Evolutionary conservation across 1,140 invertebrate genomes (phyloP).

Genomic region (Drosophila pruinosa): DNA sequence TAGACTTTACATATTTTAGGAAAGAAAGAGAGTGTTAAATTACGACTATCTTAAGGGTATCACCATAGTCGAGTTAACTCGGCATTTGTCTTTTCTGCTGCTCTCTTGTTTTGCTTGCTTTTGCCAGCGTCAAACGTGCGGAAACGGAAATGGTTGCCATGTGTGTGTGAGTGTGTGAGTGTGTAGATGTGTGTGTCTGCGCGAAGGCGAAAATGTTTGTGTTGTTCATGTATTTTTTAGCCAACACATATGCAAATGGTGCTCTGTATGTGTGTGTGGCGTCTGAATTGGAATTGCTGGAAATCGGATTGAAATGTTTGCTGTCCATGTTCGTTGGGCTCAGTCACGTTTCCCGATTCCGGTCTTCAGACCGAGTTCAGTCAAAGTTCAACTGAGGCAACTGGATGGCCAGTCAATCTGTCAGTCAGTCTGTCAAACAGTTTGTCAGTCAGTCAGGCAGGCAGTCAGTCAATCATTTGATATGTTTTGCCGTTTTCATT

Average conservation of each 20-base stretch:
- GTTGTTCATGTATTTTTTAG: conserved; percentile 38
- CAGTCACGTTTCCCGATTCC: conserved; percentile 59
- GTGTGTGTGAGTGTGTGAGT: conserved; percentile 38
- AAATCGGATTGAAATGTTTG: conserved; percentile 81
- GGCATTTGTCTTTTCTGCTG: conserved; percentile 9
- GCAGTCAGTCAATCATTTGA: conserved; percentile 49
- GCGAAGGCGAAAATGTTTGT: conserved; percentile 57
- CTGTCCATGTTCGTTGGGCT: conserved; percentile 61
- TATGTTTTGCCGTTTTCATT: conserved; percentile 44
- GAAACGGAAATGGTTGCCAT: conserved; percentile 74
- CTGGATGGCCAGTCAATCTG: conserved; percentile 40
- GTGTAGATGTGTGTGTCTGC: conserved; percentile 35
- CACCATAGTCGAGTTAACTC: not conserved
- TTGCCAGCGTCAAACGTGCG: conserved; percentile 76
- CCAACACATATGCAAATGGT: conserved; percentile 71
- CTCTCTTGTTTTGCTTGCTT: conserved; percentile 39
- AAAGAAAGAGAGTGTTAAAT: not conserved
- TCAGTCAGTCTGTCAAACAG: conserved; percentile 13
- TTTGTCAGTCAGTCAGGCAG: conserved; percentile 40
- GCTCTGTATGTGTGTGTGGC: conserved; percentile 29
- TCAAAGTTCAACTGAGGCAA: conserved; percentile 58
- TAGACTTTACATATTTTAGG: not conserved
- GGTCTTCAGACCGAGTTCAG: conserved; percentile 26
- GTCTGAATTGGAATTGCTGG: conserved; percentile 65
- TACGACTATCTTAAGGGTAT: conserved; percentile 3